phyloP scores from a whole-genome alignment of 2,888 invertebrate species.

The Leptinotarsa peninsularis region DNA sequence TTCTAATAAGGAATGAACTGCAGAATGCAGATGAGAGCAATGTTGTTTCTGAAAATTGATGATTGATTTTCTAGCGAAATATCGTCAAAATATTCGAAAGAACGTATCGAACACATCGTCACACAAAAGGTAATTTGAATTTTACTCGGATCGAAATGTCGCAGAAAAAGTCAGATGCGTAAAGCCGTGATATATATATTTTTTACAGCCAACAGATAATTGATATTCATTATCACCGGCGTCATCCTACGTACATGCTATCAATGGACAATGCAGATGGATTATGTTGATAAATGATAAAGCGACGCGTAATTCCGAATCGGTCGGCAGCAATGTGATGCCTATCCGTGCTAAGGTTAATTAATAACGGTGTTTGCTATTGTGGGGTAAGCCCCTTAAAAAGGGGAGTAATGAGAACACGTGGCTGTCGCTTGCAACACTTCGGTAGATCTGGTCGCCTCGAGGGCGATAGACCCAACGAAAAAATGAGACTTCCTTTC shows the following conservation, averaged over 20 bases:
- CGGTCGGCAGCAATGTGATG: constrained; percentile 52
- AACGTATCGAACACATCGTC: no score
- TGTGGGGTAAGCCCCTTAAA: constrained; percentile 53
- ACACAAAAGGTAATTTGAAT: no score
- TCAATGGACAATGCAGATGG: constrained; percentile 28
- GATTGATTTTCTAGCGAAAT: no score
- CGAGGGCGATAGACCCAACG: background rate
- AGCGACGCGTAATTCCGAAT: constrained; percentile 40
- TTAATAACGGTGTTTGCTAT: constrained; percentile 59
- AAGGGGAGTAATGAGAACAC: constrained; percentile 11
- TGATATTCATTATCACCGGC: background rate
- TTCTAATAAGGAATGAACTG: no score
- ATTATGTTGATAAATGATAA: constrained; percentile 38
- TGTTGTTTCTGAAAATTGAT: no score
- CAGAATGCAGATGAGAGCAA: no score
- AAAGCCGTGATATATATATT: background rate
- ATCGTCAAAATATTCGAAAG: no score
- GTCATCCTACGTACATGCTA: constrained; percentile 2
- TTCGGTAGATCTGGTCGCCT: constrained; percentile 4
- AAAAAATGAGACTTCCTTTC: background rate
- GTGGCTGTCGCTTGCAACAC: constrained; percentile 6
- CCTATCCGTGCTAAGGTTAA: constrained; percentile 60
- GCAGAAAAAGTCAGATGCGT: no score
- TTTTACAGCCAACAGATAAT: background rate
- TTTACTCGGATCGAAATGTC: no score